Evolutionary conservation across 2,797 vertebrate genomes (phyloP).

Genomic region (Sciurus vulgaris): DNA sequence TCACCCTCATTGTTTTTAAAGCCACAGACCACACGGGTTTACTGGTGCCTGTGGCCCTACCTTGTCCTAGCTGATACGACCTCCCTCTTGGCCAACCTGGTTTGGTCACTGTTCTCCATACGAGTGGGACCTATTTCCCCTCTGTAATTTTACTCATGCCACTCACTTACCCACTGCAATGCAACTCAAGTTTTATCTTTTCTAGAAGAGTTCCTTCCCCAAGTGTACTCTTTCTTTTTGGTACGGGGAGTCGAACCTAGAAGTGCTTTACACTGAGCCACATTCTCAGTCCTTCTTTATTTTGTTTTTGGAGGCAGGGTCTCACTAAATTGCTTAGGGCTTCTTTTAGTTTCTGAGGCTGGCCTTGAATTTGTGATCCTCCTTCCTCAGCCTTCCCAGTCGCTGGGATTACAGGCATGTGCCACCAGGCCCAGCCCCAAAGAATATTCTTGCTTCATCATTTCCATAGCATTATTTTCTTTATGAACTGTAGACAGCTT

Average conservation of each 20-base stretch:
- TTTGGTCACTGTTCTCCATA: not conserved
- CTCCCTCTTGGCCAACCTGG: not conserved
- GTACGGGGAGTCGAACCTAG: too few relatives aligned
- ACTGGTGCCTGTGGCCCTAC: not conserved
- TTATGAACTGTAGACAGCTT: not conserved
- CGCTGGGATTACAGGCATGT: too few relatives aligned
- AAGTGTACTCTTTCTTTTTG: not conserved
- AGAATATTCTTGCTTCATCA: not conserved
- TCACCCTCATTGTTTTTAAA: not conserved
- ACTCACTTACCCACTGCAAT: not conserved
- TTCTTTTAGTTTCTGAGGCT: too few relatives aligned
- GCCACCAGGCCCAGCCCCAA: too few relatives aligned
- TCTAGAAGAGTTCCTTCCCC: not conserved
- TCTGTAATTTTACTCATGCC: not conserved
- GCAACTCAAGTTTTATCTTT: not conserved
- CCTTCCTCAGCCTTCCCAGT: too few relatives aligned
- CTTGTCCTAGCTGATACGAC: not conserved
- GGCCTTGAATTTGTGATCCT: too few relatives aligned
- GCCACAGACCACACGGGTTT: not conserved
- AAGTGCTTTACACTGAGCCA: too few relatives aligned
- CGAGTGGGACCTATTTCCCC: not conserved
- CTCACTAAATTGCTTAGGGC: too few relatives aligned
- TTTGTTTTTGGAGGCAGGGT: too few relatives aligned
- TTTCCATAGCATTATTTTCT: not conserved
- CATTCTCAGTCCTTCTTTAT: too few relatives aligned